Evolutionary conservation across 2,888 invertebrate species (phyloP).

Genomic region (Chrysotoxum bicinctum): DNA sequence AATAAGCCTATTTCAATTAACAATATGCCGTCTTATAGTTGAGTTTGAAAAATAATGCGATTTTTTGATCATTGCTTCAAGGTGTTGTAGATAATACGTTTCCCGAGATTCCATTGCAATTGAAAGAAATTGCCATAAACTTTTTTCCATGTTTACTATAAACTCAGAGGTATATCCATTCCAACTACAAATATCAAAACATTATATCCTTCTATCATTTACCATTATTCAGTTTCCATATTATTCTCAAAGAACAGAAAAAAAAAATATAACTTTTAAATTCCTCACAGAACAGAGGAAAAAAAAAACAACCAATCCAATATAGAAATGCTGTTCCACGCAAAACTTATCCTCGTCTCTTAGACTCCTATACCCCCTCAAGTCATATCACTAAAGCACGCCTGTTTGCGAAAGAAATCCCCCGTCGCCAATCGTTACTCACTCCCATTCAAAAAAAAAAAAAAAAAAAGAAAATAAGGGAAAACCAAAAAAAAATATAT

Average conservation of each 20-base stretch:
- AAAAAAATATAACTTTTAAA: conserved; percentile 5
- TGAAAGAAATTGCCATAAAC: background rate
- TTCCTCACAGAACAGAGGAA: background rate
- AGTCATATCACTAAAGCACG: conserved; percentile 53
- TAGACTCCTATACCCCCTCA: background rate
- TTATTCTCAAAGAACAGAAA: background rate
- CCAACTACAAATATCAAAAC: background rate
- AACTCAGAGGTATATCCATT: background rate
- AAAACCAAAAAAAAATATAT: background rate
- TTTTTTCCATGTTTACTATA: background rate
- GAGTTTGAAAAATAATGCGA: no score
- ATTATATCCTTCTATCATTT: background rate
- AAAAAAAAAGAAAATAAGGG: background rate
- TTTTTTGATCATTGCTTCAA: no score
- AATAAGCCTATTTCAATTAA: no score
- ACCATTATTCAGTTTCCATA: conserved; percentile 41
- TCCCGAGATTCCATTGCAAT: background rate
- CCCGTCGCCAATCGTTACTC: conserved; percentile 32
- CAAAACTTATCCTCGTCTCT: conserved; percentile 21
- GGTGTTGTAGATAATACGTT: background rate
- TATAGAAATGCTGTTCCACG: conserved; percentile 24
- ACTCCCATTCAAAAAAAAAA: conserved; percentile 5
- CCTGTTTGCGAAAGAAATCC: conserved; percentile 45
- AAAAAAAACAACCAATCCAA: conserved; percentile 14
- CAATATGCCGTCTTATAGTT: no score